phyloP scores from a whole-genome alignment of 2,113 vertebrate species.

The Serinus canaria region DNA sequence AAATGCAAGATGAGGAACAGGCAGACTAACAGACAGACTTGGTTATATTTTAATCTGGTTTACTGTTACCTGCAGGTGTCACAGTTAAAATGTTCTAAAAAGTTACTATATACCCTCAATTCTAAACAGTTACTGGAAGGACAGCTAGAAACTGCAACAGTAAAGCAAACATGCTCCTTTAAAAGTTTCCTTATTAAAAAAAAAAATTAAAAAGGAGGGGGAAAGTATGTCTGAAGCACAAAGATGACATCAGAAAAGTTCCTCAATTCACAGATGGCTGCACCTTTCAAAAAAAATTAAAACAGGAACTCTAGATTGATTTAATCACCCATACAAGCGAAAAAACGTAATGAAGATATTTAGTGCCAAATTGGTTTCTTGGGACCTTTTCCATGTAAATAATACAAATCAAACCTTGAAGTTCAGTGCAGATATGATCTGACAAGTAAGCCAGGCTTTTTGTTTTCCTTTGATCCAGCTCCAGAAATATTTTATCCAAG shows the following conservation, averaged over 20 bases:
- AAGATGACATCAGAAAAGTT: conserved; percentile 52
- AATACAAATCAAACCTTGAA: conserved; percentile 70
- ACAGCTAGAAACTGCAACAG: background rate
- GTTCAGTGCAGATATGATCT: conserved; percentile 61
- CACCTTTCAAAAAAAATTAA: conserved; percentile 50
- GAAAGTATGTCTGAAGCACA: background rate
- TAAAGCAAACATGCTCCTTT: background rate
- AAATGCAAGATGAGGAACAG: background rate
- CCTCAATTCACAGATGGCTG: conserved; percentile 51
- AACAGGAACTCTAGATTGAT: conserved; percentile 47
- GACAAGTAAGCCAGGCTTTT: conserved; percentile 61
- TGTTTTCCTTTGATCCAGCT: conserved; percentile 63
- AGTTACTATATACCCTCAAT: background rate
- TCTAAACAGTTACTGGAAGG: background rate
- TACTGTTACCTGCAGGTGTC: background rate
- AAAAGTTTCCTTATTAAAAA: background rate
- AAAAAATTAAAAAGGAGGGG: background rate
- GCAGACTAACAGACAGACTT: background rate
- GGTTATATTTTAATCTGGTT: conserved; percentile 23
- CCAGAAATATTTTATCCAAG: conserved; percentile 70
- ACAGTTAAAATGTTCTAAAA: conserved; percentile 1
- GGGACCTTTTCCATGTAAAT: conserved; percentile 70
- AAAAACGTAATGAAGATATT: conserved; percentile 66
- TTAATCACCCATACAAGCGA: conserved; percentile 60
- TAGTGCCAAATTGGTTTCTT: conserved; percentile 65